Conservation (phyloP, 37 sponge, comb jelly and placozoan species). For the Agelas oroides region DNA sequence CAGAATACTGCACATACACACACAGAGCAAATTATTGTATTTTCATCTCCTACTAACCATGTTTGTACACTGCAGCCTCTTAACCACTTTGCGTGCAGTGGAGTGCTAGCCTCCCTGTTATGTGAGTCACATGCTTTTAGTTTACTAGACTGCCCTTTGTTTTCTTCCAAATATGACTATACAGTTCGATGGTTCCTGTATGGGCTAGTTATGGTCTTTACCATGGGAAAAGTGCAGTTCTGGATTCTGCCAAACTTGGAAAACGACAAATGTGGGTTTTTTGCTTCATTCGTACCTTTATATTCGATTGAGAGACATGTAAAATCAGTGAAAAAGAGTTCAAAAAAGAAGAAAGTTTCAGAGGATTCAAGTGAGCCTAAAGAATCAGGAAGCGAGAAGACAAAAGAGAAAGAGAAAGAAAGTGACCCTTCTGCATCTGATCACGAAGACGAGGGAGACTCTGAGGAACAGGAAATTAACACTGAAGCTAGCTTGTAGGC, state of each 20-base stretch:
- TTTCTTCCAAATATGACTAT: not conserved
- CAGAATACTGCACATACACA: no score
- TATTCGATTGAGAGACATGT: constrained; percentile 46
- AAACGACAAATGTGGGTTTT: constrained; percentile 66
- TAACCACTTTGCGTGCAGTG: no score
- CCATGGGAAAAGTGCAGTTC: constrained; percentile 55
- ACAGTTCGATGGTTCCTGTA: constrained; percentile 58
- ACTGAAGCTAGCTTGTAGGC: not conserved
- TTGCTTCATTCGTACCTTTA: constrained; percentile 82
- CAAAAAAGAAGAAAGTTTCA: constrained; percentile 2
- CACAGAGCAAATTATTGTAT: no score
- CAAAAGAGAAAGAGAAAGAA: not conserved
- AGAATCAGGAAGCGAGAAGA: not conserved
- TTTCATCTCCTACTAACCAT: no score
- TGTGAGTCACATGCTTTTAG: no score
- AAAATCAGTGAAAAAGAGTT: not conserved
- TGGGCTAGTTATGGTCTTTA: constrained; percentile 30
- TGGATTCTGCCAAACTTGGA: constrained; percentile 83
- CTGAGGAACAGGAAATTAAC: not conserved
- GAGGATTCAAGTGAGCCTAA: no score
- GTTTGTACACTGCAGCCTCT: no score
- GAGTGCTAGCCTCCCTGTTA: no score
- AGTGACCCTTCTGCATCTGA: not conserved
- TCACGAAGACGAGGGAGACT: not conserved
- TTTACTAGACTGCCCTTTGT: not conserved